A percentile compares a stretch with the other conserved stretches of the same genome.
Conservation (phyloP, 2,113 vertebrate genomes). For the Parotia lawesii region DNA sequence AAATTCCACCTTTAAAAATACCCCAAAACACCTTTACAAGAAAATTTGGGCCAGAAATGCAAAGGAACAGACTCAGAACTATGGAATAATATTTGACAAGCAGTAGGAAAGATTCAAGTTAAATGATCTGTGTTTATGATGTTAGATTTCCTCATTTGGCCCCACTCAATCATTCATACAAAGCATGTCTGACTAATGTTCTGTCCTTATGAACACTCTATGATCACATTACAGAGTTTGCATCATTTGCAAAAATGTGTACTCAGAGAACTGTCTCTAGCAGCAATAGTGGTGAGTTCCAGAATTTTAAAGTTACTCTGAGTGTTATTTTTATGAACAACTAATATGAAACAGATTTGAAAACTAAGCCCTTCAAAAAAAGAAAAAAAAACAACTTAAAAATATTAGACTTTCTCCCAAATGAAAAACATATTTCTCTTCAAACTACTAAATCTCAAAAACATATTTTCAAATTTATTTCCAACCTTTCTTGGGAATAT, state of each 20-base stretch:
- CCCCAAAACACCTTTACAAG: accelerated
- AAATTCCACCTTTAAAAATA: not conserved
- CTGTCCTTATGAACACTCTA: not conserved
- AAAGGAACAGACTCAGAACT: not conserved
- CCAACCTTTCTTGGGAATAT: not conserved
- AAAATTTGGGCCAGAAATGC: not conserved
- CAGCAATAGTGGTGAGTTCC: not conserved
- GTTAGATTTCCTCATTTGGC: not conserved
- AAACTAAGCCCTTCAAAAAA: not conserved
- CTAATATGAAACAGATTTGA: not conserved
- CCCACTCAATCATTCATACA: not conserved
- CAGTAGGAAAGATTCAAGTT: not conserved
- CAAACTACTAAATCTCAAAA: not conserved
- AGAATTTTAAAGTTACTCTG: not conserved
- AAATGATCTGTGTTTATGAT: not conserved
- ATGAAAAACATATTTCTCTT: not conserved
- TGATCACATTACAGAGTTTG: not conserved
- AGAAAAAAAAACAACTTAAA: not conserved
- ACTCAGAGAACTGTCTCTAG: not conserved
- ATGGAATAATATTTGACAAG: not conserved
- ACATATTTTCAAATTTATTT: not conserved
- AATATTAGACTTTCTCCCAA: not conserved
- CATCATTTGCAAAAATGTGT: not conserved
- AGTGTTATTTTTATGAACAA: not conserved
- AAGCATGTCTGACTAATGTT: not conserved